Evolutionary conservation across 2,888 invertebrate genomes (phyloP), one percentile per base, ranked within the genome.

Genomic region (Xylota sylvarum): DNA sequence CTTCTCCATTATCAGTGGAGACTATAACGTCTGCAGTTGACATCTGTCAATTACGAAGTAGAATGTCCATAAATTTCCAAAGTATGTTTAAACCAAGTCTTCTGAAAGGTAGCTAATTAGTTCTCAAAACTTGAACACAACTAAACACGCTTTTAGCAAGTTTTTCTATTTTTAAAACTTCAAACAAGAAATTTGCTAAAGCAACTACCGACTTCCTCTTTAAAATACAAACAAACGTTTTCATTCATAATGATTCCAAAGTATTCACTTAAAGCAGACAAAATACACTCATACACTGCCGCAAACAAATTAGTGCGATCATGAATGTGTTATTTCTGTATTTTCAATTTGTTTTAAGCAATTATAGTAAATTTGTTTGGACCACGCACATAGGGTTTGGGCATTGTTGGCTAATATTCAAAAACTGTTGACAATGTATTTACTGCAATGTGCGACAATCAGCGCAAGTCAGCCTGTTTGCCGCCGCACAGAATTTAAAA

Each of bases 321-420:
- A 56, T 76, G 55, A 65, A 56, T 35, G 23, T 65, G 27, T 56
- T 23, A 65, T 65, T 64, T 62, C 17, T 27, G 62, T 62, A 23
- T 43, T 35, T 64, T 46, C 32, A 23, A 58, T 67, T 50, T 62
- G 52, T 62, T 55, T 43, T 27, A 6, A 64, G 64, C 60, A 69
- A 60, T 78, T 55, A 27, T 55, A 46, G 43, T 64, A 23, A 52
- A 65, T 65, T 64, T 74, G 52, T 74, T 5, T 30, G 62, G n/a
- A 52, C 32, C 52, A 56, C 62, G 52, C 55, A 52, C 37, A 64
- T 48, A 46, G 46, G 23, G 70, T 62, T 46, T 46, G 48, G 62
- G 55, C 50, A 78, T 46, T 62, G 69, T 70, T 78, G 79, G 70
- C 70, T 55, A 37, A 48, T 48, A 78, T 62, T 70, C 78, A 78